Conservation (phyloP, 2,113 vertebrate species). For the Saimiri boliviensis region DNA sequence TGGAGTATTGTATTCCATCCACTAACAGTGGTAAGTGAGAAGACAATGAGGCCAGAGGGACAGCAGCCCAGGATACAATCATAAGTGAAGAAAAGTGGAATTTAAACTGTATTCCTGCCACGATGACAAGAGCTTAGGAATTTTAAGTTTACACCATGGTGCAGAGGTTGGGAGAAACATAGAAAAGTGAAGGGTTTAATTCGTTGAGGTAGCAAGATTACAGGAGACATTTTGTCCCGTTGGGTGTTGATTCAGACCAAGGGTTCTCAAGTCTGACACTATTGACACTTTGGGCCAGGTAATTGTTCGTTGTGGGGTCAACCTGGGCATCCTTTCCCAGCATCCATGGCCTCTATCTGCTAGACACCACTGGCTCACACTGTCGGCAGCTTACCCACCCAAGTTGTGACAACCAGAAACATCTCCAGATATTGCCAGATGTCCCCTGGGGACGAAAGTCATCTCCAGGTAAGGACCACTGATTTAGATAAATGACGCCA, state of each 20-base stretch:
- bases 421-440: background rate
- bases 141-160: accelerated
- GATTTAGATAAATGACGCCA: background rate
- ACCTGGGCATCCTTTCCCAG: accelerated
- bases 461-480: background rate
- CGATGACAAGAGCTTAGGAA: accelerated
- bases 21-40: background rate
- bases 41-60: background rate
- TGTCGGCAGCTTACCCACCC: background rate
- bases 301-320: background rate
- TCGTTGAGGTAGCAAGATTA: background rate
- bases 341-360: background rate
- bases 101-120: accelerated
- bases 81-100: background rate
- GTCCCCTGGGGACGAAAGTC: background rate
- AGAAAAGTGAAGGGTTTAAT: background rate
- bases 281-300: background rate
- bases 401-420: background rate
- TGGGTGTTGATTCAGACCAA: background rate
- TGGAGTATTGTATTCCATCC: too few species aligned
- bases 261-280: background rate
- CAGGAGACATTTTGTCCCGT: background rate
- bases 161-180: background rate
- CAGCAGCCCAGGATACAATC: background rate
- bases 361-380: background rate